Conservation (phyloP, 2,113 vertebrate species). For the Merops nubicus region DNA sequence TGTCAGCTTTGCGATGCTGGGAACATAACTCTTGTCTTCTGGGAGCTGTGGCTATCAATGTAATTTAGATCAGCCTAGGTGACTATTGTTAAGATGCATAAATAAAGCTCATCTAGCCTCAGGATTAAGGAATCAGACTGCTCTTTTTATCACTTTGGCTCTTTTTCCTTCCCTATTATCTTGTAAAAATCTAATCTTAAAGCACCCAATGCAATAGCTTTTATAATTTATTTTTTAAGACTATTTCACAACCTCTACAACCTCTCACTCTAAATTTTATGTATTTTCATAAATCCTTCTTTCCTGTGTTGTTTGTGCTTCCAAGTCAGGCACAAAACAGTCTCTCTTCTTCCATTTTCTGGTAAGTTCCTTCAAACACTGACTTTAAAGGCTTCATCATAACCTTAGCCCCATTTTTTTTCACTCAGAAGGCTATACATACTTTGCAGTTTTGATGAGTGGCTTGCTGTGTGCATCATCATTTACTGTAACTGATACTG, state of each 20-base stretch:
- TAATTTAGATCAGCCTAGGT: constrained; percentile 33
- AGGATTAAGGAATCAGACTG: neutral
- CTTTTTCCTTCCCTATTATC: neutral
- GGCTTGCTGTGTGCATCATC: neutral
- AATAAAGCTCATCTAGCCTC: neutral
- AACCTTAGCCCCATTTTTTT: neutral
- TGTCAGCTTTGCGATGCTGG: neutral
- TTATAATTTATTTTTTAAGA: neutral
- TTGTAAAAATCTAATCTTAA: constrained; percentile 7
- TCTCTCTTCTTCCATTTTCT: neutral
- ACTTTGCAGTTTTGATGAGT: neutral
- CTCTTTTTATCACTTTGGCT: neutral
- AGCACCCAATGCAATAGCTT: neutral
- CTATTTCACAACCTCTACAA: neutral
- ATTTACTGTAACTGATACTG: neutral
- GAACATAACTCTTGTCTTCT: neutral
- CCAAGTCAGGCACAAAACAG: neutral
- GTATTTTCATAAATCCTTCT: constrained; percentile 4
- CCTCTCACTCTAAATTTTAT: neutral
- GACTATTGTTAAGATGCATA: neutral
- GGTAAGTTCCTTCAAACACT: neutral
- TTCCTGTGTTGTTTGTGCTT: neutral
- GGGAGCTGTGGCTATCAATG: constrained; percentile 7
- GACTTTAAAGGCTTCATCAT: neutral
- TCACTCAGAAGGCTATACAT: neutral